Evolutionary conservation across 2,797 vertebrate genomes (phyloP).

Genomic region (Tinamus major): DNA sequence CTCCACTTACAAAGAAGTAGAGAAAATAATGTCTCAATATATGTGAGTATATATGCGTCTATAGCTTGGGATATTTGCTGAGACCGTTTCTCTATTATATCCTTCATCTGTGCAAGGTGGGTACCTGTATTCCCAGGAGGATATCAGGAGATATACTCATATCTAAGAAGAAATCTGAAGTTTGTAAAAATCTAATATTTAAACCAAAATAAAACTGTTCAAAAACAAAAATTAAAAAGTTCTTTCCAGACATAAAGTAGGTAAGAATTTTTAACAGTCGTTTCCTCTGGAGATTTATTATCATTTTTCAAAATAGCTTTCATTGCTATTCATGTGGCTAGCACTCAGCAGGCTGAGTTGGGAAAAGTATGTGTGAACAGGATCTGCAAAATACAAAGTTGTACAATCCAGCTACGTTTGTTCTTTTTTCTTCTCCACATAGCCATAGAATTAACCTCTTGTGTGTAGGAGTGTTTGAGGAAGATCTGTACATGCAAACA

Average conservation of each 20-base stretch:
- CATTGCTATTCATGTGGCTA: not conserved
- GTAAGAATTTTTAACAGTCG: not conserved
- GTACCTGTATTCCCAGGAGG: not conserved
- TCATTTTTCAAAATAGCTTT: slow-evolving; percentile 5
- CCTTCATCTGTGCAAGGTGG: not conserved
- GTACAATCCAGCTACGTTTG: not conserved
- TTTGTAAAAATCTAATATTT: not conserved
- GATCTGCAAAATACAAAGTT: not conserved
- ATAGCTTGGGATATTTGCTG: not conserved
- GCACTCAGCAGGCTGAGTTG: not conserved
- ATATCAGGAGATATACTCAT: not conserved
- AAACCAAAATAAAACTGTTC: not conserved
- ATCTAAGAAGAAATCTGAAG: not conserved
- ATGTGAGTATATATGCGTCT: not conserved
- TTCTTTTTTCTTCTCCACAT: not conserved
- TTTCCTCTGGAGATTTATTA: not conserved
- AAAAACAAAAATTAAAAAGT: not conserved
- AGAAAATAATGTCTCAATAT: not conserved
- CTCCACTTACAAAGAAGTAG: not conserved
- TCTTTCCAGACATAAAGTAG: not conserved
- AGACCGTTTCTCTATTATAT: not conserved
- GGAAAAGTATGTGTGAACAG: slow-evolving; percentile 4
- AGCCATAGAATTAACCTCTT: slow-evolving; percentile 3
- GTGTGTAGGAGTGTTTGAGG: not conserved
- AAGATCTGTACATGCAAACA: not conserved